Conservation (phyloP, 2,113 vertebrate species). For the Clupea harengus region DNA sequence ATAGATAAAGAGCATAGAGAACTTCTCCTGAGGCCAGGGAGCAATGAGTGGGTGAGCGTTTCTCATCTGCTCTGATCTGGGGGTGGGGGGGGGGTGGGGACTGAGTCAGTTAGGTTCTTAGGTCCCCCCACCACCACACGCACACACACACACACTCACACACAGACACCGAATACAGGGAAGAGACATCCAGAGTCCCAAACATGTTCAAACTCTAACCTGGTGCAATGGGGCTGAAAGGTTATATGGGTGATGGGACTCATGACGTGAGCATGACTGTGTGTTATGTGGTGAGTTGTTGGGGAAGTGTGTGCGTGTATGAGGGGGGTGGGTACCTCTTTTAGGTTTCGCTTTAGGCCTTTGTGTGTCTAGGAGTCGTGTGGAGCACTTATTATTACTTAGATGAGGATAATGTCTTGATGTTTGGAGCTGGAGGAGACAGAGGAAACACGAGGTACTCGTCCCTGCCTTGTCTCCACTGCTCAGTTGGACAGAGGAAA, state of each 20-base stretch:
- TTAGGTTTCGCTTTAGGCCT: background rate
- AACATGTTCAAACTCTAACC: background rate
- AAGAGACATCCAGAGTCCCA: background rate
- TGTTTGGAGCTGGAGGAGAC: conserved; percentile 50
- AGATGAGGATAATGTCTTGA: conserved; percentile 62
- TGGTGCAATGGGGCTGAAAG: background rate
- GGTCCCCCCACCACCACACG: background rate
- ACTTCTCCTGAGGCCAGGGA: background rate
- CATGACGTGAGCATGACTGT: background rate
- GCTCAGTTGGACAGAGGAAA: conserved; percentile 46
- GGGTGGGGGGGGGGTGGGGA: background rate
- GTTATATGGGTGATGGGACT: background rate
- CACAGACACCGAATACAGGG: background rate
- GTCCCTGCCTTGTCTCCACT: conserved; percentile 31
- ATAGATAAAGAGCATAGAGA: background rate
- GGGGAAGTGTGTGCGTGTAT: background rate
- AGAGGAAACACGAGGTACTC: conserved; percentile 35
- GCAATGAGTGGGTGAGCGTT: background rate
- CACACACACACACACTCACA: background rate
- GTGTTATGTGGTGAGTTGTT: background rate
- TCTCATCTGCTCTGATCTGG: background rate
- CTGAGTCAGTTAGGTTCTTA: background rate
- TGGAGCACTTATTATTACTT: conserved; percentile 57
- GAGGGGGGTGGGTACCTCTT: background rate
- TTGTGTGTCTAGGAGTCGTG: background rate